Percentiles rank a stretch among this genome's conserved stretches.
These are phyloP conservation scores for Turritopsis dohrnii DNA, from an alignment of 30 jellyfish, hydroid and myxozoan genomes.

Conservation along the genomic window DNA sequence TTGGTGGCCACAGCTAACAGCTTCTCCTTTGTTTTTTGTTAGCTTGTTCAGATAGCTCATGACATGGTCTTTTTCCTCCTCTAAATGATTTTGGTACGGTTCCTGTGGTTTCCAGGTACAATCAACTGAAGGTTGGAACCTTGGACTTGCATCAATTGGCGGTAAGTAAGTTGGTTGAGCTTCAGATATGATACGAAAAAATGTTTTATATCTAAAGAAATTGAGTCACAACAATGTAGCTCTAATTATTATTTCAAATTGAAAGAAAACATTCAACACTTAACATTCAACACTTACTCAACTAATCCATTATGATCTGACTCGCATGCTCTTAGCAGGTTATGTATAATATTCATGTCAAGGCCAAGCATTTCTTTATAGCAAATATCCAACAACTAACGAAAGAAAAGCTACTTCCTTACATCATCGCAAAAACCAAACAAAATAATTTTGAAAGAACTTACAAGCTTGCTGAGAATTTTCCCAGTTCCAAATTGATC, in stretches of 20 bases:
- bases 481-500: constrained; percentile 13
- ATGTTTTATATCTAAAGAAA: constrained; percentile 14
- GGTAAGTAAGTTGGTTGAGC: constrained; percentile 35
- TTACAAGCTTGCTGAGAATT: not conserved
- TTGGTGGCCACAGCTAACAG: not conserved
- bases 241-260: not conserved
- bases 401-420: not conserved
- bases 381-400: constrained; percentile 9
- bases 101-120: not conserved
- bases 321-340: constrained; percentile 7
- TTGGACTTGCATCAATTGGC: constrained; percentile 8
- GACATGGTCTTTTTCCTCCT: not conserved
- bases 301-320: constrained; percentile 5
- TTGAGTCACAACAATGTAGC: not conserved
- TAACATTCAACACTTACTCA: constrained; percentile 16
- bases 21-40: not conserved
- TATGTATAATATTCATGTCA: not conserved
- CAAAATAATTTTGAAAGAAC: not conserved
- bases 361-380: constrained; percentile 5
- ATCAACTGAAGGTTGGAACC: not conserved
- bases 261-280: not conserved
- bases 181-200: constrained; percentile 7
- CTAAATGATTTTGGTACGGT: not conserved
- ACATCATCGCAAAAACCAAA: not conserved
- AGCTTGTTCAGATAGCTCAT: not conserved